Base-by-base conservation (phyloP, 2,113 vertebrate genomes). In the Jacana jacana region DNA sequence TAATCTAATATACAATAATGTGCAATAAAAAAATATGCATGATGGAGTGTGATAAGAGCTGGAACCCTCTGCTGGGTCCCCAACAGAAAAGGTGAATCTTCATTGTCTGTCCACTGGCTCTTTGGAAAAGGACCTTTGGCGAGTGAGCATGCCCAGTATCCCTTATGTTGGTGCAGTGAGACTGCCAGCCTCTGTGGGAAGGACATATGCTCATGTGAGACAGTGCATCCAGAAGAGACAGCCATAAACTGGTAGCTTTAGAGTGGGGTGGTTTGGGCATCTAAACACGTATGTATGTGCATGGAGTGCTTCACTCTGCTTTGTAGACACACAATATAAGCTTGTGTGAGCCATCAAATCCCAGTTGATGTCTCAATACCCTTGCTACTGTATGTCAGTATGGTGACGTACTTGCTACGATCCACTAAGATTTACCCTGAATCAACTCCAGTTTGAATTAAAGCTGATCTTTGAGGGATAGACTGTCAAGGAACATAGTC, bases 391-490 rank as follows among this genome's bases (percentile, higher is more conserved):
- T 57, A 37, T 81, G 91, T 87, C 70, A 68, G 39, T 33, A 35
- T 70, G 57, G 86, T 61, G 68, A 49, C 16, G 5, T 37, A 15
- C 30, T 94, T 33, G 30, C 66, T 83, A 5, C 52, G 17, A 71
- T 90, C 70, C 81, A 28, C 76, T 80, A n/a, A 63, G 46, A 86
- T 63, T 73, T 84, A 66, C 27, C 49, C 70, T 88, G 73, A 87
- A 91, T 81, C 85, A 63, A 72, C 84, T 94, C 78, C 30, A 76
- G 24, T 89, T 89, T 84, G 70, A 89, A 81, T 87, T 58, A 66
- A 86, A 94, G 51, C 42, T 84, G 55, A 75, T 84, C 69, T 89
- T 81, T 94, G 65, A 75, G 51, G 64, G 42, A 46, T 71, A 84
- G 46, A 46, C 75, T 90, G 30, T 92, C 55, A 86, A 73, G 55